Evolutionary conservation across 2,888 invertebrate species (phyloP).

Genomic region (Geotrupes spiniger): DNA sequence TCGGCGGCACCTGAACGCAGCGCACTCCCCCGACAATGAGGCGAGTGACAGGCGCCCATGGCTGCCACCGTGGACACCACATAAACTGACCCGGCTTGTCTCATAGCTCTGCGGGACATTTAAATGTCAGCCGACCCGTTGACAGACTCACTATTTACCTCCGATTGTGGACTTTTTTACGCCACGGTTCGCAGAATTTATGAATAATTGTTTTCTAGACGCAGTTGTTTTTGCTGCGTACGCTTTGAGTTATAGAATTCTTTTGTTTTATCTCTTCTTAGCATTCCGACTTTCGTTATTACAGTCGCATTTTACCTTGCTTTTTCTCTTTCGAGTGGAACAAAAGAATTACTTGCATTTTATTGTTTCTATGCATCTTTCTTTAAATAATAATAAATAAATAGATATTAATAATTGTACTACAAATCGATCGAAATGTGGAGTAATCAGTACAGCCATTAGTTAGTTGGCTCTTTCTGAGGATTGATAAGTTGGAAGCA

Average conservation of each 20-base stretch:
- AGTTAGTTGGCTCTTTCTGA: too few relatives aligned
- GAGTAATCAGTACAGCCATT: too few relatives aligned
- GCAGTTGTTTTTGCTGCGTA: conserved; percentile 12
- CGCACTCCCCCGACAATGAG: conserved; percentile 34
- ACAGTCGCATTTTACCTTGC: too few relatives aligned
- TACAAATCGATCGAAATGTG: too few relatives aligned
- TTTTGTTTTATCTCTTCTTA: conserved; percentile 13
- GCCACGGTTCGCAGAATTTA: conserved; percentile 35
- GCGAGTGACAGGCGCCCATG: conserved; percentile 34
- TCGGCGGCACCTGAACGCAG: conserved; percentile 18
- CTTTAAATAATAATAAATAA: too few relatives aligned
- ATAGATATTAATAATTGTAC: too few relatives aligned
- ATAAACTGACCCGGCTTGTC: conserved; percentile 37
- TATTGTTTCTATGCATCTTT: too few relatives aligned
- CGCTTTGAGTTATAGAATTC: conserved; percentile 9
- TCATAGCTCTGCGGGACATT: conserved; percentile 38
- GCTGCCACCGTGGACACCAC: conserved; percentile 32
- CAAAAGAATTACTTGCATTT: too few relatives aligned
- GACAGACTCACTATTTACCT: conserved; percentile 36
- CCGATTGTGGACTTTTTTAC: conserved; percentile 35
- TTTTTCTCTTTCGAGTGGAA: too few relatives aligned
- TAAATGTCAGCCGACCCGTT: conserved; percentile 36
- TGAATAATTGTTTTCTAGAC: conserved; percentile 32
- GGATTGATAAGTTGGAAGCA: too few relatives aligned
- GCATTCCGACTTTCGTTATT: too few relatives aligned